phyloP scores from a whole-genome alignment of 2,888 invertebrate genomes.

The Hartigia nigra region DNA sequence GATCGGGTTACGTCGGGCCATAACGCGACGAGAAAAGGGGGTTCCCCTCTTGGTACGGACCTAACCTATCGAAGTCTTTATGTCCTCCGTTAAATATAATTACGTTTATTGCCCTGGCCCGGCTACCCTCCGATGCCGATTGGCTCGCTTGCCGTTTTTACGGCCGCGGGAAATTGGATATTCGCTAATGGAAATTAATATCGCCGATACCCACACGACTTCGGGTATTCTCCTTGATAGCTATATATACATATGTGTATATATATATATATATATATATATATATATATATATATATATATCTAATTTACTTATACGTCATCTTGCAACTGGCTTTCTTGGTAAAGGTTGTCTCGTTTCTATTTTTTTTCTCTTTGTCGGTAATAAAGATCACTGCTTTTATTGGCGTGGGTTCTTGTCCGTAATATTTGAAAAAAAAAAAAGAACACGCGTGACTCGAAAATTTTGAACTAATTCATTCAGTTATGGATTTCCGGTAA shows the following conservation, averaged over 20 bases:
- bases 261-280: background rate
- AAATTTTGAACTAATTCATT: background rate
- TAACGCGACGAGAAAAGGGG: background rate
- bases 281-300: background rate
- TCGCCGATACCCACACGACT: slow-evolving; percentile 16
- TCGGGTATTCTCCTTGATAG: background rate
- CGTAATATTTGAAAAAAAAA: background rate
- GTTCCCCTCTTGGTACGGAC: slow-evolving; percentile 4
- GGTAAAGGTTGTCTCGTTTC: background rate
- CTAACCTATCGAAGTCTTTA: slow-evolving; percentile 51
- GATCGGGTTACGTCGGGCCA: slow-evolving; percentile 29
- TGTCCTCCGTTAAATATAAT: slow-evolving; percentile 57
- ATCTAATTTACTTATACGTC: background rate
- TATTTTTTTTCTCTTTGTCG: background rate
- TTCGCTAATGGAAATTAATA: slow-evolving; percentile 56
- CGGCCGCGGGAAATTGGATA: slow-evolving; percentile 52
- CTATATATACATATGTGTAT: background rate
- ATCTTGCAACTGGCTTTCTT: background rate
- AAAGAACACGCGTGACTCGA: background rate
- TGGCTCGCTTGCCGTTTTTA: slow-evolving; percentile 36
- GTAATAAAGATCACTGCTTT: background rate
- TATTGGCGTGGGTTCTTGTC: background rate
- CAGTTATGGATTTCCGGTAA: background rate
- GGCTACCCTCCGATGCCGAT: slow-evolving; percentile 26
- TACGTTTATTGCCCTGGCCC: slow-evolving; percentile 49